Conservation (phyloP, 2,797 vertebrate genomes). For the Centroberyx gerrardi region DNA sequence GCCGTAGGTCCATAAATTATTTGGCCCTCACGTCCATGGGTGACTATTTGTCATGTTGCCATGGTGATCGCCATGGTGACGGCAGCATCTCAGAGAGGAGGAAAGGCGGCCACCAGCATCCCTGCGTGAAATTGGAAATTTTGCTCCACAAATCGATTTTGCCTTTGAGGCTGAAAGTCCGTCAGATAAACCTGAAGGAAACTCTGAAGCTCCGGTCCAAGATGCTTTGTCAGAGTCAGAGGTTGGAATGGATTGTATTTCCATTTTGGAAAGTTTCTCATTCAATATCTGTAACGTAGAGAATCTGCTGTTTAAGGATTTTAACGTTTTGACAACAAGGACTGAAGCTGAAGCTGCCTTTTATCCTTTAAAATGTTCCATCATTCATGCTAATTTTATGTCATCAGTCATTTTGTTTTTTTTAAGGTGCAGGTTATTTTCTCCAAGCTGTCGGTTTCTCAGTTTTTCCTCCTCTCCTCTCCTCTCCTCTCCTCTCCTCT, state of each 20-base stretch:
- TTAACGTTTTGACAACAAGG: too few relatives aligned
- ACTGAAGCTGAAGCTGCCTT: too few relatives aligned
- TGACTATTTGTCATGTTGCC: neutral
- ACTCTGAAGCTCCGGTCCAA: too few relatives aligned
- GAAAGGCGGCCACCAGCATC: neutral
- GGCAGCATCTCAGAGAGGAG: neutral
- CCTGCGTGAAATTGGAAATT: conserved; percentile 1
- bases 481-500: too few relatives aligned
- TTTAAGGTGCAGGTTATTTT: neutral
- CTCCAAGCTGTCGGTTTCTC: neutral
- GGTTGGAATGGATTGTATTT: too few relatives aligned
- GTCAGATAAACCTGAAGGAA: neutral
- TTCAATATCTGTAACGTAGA: too few relatives aligned
- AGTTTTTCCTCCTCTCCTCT: neutral
- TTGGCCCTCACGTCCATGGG: neutral
- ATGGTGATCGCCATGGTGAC: neutral
- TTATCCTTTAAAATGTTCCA: too few relatives aligned
- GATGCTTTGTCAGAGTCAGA: too few relatives aligned
- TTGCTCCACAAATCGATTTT: conserved; percentile 5
- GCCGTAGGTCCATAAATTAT: neutral
- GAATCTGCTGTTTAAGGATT: too few relatives aligned
- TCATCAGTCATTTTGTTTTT: neutral
- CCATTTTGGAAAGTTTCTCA: too few relatives aligned
- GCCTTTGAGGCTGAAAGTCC: neutral
- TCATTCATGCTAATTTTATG: too few relatives aligned